These are phyloP conservation scores for Heliothis subflexa DNA, from an alignment of 1,140 invertebrate genomes.

Conservation along the genomic window DNA sequence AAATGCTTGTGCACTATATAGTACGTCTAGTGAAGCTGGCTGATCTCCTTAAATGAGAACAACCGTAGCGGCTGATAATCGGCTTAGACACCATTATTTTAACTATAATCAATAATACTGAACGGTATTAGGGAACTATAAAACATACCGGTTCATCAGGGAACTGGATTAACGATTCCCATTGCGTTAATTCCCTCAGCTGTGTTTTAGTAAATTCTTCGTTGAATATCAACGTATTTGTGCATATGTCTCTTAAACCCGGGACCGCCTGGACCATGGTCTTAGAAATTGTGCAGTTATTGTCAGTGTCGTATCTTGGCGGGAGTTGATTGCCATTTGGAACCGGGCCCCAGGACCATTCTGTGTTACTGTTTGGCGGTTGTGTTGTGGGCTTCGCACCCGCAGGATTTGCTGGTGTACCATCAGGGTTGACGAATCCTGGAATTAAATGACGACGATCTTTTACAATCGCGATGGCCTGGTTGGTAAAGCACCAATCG, in stretches of 20 bases:
- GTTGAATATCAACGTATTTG: constrained; percentile 83
- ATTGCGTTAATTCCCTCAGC: constrained; percentile 67
- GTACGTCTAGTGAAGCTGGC: too few relatives aligned
- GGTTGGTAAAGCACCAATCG: too few relatives aligned
- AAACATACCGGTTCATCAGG: constrained; percentile 78
- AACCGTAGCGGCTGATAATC: too few relatives aligned
- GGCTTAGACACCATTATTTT: neutral
- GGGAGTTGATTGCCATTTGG: too few relatives aligned
- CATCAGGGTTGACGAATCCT: constrained; percentile 75
- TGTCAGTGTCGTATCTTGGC: too few relatives aligned
- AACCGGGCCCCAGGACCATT: too few relatives aligned
- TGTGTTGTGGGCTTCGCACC: too few relatives aligned
- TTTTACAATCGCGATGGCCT: neutral
- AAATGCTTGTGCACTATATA: too few relatives aligned
- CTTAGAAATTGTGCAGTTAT: constrained; percentile 58
- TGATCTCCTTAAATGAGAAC: too few relatives aligned
- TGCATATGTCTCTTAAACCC: constrained; percentile 73
- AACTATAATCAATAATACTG: too few relatives aligned
- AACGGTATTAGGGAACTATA: neutral
- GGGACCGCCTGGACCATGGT: constrained; percentile 68
- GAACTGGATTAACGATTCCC: constrained; percentile 83
- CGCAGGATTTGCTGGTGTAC: constrained; percentile 55
- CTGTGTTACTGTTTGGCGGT: too few relatives aligned
- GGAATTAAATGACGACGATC: constrained; percentile 43
- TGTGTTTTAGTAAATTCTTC: constrained; percentile 84